phyloP scores from a whole-genome alignment of 2,888 invertebrate genomes.

The Acleris literana region DNA sequence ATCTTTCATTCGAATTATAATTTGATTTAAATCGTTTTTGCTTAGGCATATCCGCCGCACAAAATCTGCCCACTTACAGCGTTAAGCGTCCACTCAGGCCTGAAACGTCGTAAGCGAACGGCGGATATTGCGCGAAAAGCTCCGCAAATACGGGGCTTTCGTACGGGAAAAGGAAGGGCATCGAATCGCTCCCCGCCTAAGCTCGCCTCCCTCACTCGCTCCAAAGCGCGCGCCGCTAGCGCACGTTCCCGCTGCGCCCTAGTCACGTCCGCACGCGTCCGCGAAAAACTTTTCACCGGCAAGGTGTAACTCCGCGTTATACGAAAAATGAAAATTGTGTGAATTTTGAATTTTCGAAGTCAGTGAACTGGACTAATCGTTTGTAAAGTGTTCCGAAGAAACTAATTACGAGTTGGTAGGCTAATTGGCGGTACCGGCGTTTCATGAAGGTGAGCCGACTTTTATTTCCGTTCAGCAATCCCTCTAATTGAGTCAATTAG shows the following conservation, averaged over 20 bases:
- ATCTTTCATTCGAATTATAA: slow-evolving; percentile 41
- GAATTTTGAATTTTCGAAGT: slow-evolving; percentile 65
- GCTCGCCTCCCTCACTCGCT: slow-evolving; percentile 69
- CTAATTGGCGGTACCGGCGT: slow-evolving; percentile 81
- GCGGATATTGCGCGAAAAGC: slow-evolving; percentile 66
- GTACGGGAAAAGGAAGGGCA: slow-evolving; percentile 71
- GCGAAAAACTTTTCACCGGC: slow-evolving; percentile 80
- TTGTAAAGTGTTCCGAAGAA: slow-evolving; percentile 66
- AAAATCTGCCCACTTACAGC: slow-evolving; percentile 82
- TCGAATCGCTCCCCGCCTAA: slow-evolving; percentile 66
- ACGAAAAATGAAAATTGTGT: slow-evolving; percentile 12
- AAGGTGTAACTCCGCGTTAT: slow-evolving; percentile 43
- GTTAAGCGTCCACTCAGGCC: slow-evolving; percentile 61
- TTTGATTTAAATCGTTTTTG: slow-evolving; percentile 66
- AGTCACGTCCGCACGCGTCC: slow-evolving; percentile 57
- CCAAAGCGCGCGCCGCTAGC: slow-evolving; percentile 57
- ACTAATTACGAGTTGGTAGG: slow-evolving; percentile 78
- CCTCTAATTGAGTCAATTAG: slow-evolving; percentile 84
- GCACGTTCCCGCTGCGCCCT: slow-evolving; percentile 54
- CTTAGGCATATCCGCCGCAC: slow-evolving; percentile 80
- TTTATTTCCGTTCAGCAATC: slow-evolving; percentile 84
- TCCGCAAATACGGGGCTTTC: slow-evolving; percentile 67
- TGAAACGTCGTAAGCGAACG: slow-evolving; percentile 57
- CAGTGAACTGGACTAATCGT: slow-evolving; percentile 66
- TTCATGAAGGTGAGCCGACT: slow-evolving; percentile 83